Evolutionary conservation across 1,140 invertebrate species (phyloP).

Genomic region (fruit fly (Drosophila melanogaster)): Release_6_plus_ISO1_MT NT_037436.4:4279001-4279500

Average conservation of each 20-base stretch:
- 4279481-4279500: slow-evolving; percentile 91
- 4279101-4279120: slow-evolving; percentile 89
- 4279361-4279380: not conserved
- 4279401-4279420: slow-evolving; percentile 92
- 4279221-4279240: slow-evolving; percentile 85
- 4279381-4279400: slow-evolving; percentile 87
- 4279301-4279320: slow-evolving; percentile 93
- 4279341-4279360: slow-evolving; percentile 80
- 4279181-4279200: slow-evolving; percentile 91
- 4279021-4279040: slow-evolving; percentile 88
- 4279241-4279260: slow-evolving; percentile 93
- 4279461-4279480: slow-evolving; percentile 90
- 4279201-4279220: slow-evolving; percentile 92
- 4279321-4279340: slow-evolving; percentile 92
- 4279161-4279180: slow-evolving; percentile 32
- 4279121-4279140: not conserved
- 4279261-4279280: slow-evolving; percentile 95
- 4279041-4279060: slow-evolving; percentile 81
- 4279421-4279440: slow-evolving; percentile 93
- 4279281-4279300: slow-evolving; percentile 93
- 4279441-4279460: slow-evolving; percentile 94
- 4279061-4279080: slow-evolving; percentile 86
- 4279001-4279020: slow-evolving; percentile 90
- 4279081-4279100: slow-evolving; percentile 89
- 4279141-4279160: not conserved